phyloP scores from a whole-genome alignment of 2,113 vertebrate species.

The Leptocoma aspasia region DNA sequence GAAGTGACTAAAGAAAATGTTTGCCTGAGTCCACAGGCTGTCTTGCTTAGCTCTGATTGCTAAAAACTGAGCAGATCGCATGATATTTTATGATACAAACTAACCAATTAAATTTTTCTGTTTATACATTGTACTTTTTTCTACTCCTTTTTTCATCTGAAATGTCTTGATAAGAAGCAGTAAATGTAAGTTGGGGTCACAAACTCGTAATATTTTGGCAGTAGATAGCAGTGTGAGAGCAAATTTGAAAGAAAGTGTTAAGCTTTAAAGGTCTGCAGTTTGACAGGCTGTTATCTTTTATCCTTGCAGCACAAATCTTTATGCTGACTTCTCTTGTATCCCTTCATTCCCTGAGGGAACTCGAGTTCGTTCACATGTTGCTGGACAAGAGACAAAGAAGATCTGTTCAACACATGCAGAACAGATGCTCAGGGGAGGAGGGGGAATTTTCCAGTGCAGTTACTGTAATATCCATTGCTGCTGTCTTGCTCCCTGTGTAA shows the following conservation, averaged over 20 bases:
- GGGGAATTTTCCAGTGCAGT: conserved; percentile 24
- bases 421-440: conserved; percentile 65
- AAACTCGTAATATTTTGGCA: conserved; percentile 27
- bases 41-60: background rate
- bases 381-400: conserved; percentile 58
- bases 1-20: background rate
- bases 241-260: conserved; percentile 59
- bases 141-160: background rate
- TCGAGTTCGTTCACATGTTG: conserved; percentile 21
- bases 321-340: conserved; percentile 53
- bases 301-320: conserved; percentile 58
- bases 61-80: background rate
- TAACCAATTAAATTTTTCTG: background rate
- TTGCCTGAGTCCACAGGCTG: background rate
- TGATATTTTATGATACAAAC: background rate
- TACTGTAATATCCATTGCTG: conserved; percentile 51
- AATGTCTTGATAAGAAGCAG: conserved; percentile 29
- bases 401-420: conserved; percentile 63
- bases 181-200: background rate
- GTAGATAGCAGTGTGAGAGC: conserved; percentile 4
- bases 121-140: background rate
- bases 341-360: conserved; percentile 37
- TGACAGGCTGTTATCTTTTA: conserved; percentile 65
- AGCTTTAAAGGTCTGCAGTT: conserved; percentile 54
- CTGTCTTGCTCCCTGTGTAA: conserved; percentile 31